Base-by-base conservation (phyloP, 2,888 invertebrate genomes). In the Acleris emargana region DNA sequence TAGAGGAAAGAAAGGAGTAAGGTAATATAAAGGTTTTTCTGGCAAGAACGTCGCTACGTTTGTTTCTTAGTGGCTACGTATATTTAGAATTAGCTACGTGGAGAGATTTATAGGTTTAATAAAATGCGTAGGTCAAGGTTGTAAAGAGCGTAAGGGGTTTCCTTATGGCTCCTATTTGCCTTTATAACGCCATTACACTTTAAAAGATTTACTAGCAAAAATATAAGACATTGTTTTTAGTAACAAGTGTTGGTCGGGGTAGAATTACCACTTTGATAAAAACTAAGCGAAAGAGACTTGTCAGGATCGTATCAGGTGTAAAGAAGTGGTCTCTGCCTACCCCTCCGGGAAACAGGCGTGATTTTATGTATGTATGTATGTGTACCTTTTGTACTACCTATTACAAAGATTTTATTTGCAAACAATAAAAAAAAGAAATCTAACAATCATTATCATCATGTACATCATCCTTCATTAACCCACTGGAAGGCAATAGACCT, bases 71-170 rank as follows among this genome's bases (percentile, higher is more conserved):
- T 53, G n/a, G n/a, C n/a, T n/a, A 47, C 6, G 1, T 25, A 6
- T 51, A 54, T 59, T 51, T 45, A 47, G 38, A 58, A 49, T 54
- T 22, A 59, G 49, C 28, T 59, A 22, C 42, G 55, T 45, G 47
- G 16, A 22, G 51, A 25, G 60, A 64, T 64, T 64, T 64, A 64
- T 60, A 22, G 50, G 16, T 55, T 64, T 64, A 64, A 64, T 64
- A 64, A 55, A 64, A 60, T 55, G 54, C 42, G 28, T 43, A 64
- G 60, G 59, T 64, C 59, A 64, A 60, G 59, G 59, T 60, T 59
- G 53, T 64, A 59, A 64, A 59, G 43, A 28, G 32, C 32, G 59
- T 59, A 64, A 60, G 50, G 60, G 54, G 54, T 60, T 59, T 64
- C 54, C 55, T 64, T 55, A 64, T 55, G 50, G 54, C 64, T 49